Evolutionary conservation across 2,113 vertebrate genomes (phyloP), one percentile per base, ranked within the genome.

Genomic region (Pomatostomus ruficeps): DNA sequence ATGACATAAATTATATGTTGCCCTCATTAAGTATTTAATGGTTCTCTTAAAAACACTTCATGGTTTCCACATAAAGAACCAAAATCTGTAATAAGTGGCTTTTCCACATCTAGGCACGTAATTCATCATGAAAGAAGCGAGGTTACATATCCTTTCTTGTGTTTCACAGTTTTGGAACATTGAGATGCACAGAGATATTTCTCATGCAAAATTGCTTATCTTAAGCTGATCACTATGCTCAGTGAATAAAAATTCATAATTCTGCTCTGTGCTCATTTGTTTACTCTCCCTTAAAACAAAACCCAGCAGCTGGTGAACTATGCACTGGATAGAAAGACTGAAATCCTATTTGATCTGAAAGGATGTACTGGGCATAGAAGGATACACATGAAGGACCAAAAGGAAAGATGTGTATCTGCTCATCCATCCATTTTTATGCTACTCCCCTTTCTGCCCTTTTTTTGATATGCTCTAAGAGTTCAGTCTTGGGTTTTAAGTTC

Each of bases 21-120:
- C 6, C 16, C 67, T 88, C 48, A 85, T 33, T 89, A 96, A 93
- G 59, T 94, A 95, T 96, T 95, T 94, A 93, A 96, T 91, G 28
- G 8, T 76, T 97, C 29, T 92, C 90, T 97, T 91, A 94, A 85
- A 96, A 97, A 68, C 31, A 65, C 33, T 80, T 95, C 63, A 77
- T 82, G 48, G 40, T 83, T 95, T 97, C 77, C 80, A 92, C 33
- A 61, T 73, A 96, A 93, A 82, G 40, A 96, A 89, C 51, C 29
- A 88, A 91, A 73, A 57, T 54, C 76, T 68, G 3, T 76, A 91
- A 42, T 85, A 94, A 95, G 12, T 97, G 86, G 26, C 31, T 97
- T 95, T 87, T 92, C 29, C 26, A 23, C 72, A 83, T 73, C 67
- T 61, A 93, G 68, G 40, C 36, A 88, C 28, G 66, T 85, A 93